Evolutionary conservation across 2,797 vertebrate species (phyloP).

Genomic region (Argya squamiceps): DNA sequence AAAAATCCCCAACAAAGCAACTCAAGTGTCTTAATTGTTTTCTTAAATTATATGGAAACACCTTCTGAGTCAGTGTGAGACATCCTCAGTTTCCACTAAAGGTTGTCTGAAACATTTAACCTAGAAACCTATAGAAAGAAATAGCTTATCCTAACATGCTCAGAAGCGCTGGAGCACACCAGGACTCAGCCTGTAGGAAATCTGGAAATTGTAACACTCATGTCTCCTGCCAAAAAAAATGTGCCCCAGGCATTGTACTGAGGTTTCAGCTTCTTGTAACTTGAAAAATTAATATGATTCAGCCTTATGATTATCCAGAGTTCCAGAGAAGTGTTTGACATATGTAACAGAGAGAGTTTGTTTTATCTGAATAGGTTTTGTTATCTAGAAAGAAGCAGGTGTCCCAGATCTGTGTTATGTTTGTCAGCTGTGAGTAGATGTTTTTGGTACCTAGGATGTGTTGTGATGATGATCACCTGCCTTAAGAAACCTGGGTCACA

Average conservation of each 20-base stretch:
- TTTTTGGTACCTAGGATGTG: not conserved
- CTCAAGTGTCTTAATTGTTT: not conserved
- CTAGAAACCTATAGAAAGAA: not conserved
- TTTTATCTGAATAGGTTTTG: not conserved
- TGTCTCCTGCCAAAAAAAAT: not conserved
- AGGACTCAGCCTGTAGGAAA: not conserved
- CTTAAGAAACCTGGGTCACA: not conserved
- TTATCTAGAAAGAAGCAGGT: not conserved
- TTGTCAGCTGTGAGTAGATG: not conserved
- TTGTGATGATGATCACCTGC: not conserved
- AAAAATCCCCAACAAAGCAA: not conserved
- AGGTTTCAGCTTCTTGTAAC: not conserved
- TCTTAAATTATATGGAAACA: not conserved
- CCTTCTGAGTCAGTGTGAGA: not conserved
- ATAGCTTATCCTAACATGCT: not conserved
- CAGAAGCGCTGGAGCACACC: not conserved
- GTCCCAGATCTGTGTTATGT: not conserved
- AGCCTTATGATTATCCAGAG: not conserved
- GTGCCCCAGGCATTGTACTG: not conserved
- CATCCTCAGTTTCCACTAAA: not conserved
- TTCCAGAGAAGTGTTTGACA: not conserved
- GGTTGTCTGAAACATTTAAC: not conserved
- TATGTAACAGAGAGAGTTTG: not conserved
- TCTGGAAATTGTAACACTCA: rapidly evolving
- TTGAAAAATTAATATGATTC: not conserved